A percentile compares a stretch with the other conserved stretches of the same genome.
These are phyloP conservation scores for Machaerirhynchus nigripectus DNA, from an alignment of 2,113 vertebrate genomes.

Conservation along the genomic window DNA sequence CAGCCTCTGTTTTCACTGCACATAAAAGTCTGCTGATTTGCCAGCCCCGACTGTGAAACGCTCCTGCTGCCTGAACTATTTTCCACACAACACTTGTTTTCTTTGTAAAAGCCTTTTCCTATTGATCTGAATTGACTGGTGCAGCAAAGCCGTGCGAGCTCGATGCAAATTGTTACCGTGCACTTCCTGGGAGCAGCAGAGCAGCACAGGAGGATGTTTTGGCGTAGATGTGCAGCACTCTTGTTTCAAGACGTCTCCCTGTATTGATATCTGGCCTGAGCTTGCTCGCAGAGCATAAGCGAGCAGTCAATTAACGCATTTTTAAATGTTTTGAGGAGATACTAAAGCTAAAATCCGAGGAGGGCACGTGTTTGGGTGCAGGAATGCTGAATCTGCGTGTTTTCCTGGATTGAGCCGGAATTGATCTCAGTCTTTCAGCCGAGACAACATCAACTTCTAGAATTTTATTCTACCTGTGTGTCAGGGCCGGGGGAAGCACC, in stretches of 20 bases:
- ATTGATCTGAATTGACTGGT: conserved; percentile 62
- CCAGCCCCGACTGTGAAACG: not conserved
- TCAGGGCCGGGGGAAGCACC: not conserved
- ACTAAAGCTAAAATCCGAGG: not conserved
- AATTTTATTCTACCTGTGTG: not conserved
- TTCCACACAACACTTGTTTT: conserved; percentile 56
- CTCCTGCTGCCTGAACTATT: conserved; percentile 23
- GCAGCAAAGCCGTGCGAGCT: conserved; percentile 15
- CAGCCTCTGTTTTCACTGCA: not conserved
- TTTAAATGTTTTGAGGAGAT: conserved; percentile 37
- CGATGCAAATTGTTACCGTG: conserved; percentile 1
- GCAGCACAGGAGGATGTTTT: conserved; percentile 10
- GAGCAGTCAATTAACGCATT: conserved; percentile 40
- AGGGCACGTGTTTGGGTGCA: not conserved
- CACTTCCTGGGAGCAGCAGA: conserved; percentile 20
- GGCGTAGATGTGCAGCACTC: not conserved
- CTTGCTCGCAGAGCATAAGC: conserved; percentile 1
- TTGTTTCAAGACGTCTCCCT: conserved; percentile 16
- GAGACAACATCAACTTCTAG: not conserved
- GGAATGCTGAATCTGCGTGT: not conserved
- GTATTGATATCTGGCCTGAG: conserved; percentile 38
- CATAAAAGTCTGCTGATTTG: conserved; percentile 29
- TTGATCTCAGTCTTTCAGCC: conserved; percentile 5
- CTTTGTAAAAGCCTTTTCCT: conserved; percentile 44
- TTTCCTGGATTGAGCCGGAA: not conserved